Percentiles rank a stretch among this genome's conserved stretches.
Conservation (phyloP, 1,140 invertebrate genomes). For the Melanaphis sacchari region DNA sequence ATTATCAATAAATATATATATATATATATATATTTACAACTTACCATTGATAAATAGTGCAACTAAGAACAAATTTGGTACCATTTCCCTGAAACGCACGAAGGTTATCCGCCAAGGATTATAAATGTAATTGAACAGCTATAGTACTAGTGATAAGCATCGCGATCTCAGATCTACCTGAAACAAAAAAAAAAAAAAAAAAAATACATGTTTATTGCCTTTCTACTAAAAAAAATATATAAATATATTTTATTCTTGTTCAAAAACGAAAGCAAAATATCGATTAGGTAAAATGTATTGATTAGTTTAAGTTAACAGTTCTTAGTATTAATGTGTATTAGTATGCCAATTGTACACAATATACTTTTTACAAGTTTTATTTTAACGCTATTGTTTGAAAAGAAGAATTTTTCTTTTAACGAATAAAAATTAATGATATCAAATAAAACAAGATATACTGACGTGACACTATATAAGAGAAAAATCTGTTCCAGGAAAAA, state of each 20-base stretch:
- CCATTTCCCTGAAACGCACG: conserved; percentile 42
- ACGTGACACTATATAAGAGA: background rate
- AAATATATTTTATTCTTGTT: background rate
- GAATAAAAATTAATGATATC: background rate
- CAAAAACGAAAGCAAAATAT: background rate
- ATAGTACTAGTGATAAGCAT: background rate
- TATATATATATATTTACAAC: background rate
- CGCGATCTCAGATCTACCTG: background rate
- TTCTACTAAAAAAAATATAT: background rate
- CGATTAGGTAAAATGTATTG: background rate
- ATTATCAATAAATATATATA: background rate
- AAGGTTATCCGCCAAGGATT: background rate
- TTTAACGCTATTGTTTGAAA: background rate
- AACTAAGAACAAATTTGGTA: conserved; percentile 14
- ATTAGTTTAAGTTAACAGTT: too few species aligned
- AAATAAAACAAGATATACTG: background rate
- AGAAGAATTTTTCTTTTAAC: background rate
- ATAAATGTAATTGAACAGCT: background rate
- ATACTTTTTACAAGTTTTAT: background rate
- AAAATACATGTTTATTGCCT: background rate
- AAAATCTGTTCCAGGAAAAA: background rate
- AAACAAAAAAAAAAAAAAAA: background rate
- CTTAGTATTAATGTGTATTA: too few species aligned
- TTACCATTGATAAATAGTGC: conserved; percentile 38
- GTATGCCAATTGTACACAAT: too few species aligned